Base-by-base conservation (phyloP, 2,888 invertebrate genomes). In the Drosophila anceps region DNA sequence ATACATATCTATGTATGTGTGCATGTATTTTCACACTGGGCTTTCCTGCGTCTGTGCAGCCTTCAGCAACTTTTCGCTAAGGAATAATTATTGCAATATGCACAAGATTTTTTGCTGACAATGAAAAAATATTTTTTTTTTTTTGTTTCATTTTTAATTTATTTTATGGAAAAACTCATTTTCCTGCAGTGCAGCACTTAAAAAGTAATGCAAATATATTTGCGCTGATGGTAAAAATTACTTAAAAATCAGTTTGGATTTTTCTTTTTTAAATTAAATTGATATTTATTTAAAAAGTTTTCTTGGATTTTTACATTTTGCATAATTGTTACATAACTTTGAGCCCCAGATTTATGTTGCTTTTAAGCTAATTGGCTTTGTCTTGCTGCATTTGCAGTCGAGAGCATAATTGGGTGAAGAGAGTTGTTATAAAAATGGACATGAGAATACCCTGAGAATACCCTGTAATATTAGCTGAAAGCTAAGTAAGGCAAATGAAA, bases 41-140 rank as follows among this genome's bases (percentile, higher is more conserved):
- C 35, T 27, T 27, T 27, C 37, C 43, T 57, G 48, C 13, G 31
- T 29, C 7, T 35, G 24, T 20, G 13, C 43, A n/a, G 48, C 15
- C 15, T 37, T 12, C 29, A 24, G 20, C 27, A 24, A 37, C 39
- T 27, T 4, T 33, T 27, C 10, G 35, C 57, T 37, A 64, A 69
- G 69, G 51, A 27, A 64, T 82, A 82, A 81, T 73, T 80, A 81
- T 81, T 76, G 80, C 48, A 58, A 73, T 72, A 61, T 63, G 67
- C 63, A 37, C 35, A 76, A 74, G 53, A 50, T 50, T 50, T 79
- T 69, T 61, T 39, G 61, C 60, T 61, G 59, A 64, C 55, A 24
- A 13, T 37, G 48, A 12, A 44, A 61, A 39, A 43, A 33, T 8
- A 6, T 7, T 31, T 1, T 10, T 33, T 15, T 18, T 39, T 33